Base-by-base conservation (phyloP, 1,140 invertebrate species). In the Pachyrhynchus sulphureomaculatus region DNA sequence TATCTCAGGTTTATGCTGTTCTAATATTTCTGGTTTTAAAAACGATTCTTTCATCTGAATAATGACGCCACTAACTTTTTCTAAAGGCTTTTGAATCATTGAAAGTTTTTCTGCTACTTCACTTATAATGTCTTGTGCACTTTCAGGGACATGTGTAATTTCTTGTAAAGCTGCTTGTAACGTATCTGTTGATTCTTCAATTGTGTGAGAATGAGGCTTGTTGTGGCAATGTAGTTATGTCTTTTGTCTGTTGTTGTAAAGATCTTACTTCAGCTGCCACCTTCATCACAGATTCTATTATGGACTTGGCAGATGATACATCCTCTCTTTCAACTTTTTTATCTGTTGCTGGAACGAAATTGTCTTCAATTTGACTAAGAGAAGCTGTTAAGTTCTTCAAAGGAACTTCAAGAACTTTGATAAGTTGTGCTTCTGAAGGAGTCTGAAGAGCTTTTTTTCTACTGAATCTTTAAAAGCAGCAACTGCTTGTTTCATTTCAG, bases 1-100 rank as follows among this genome's bases (percentile, higher is more conserved):
- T 12, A 55, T 3, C 37, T 39, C 15, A 12, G 34, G 4, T 42
- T 41, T 23, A 44, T 55, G 6, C 15, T 18, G 18, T 24, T 55
- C 21, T 10, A 24, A 6, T 4, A 42, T 17, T 24, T 55, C 34
- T 37, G 44, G 26, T 36, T 34, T 64, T 17, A 29, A 24, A 34
- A 18, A 20, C 15, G 45, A 5, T 33, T 64, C 24, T 44, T 51
- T 64, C 20, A 20, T 12, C 15, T 51, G 4, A 6, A 52, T 18
- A 8, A 64, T 33, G 4, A 58, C 37, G 12, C 29, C 17, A n/a
- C 17, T 36, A 13, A 64, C 32, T 58, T 52, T 56, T 29, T 55
- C 3, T 0, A 56, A 8, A 13, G 18, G 39, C 42, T 55, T 17
- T 47, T 9, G 6, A 20, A 55, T n/a, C 2, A 10, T 12, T 17